Conservation (phyloP, 2,888 invertebrate species). For the Chaetoderma sp. region DNA sequence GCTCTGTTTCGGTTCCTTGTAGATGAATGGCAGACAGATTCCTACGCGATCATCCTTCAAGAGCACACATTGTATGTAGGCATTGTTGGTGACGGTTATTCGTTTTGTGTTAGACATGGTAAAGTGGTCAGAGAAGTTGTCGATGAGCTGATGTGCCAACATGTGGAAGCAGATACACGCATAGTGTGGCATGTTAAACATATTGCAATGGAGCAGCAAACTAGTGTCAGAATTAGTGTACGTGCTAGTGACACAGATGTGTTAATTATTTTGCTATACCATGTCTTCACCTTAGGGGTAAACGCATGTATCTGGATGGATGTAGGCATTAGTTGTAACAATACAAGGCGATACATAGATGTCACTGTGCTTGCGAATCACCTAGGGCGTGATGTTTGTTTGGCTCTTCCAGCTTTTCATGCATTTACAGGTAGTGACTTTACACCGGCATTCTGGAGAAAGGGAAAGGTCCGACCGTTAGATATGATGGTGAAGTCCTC, state of each 20-base stretch:
- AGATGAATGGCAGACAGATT: background rate
- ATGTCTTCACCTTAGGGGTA: no score
- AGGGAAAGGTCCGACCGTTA: slow-evolving; percentile 15
- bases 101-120: slow-evolving; percentile 2
- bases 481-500: background rate
- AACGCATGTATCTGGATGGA: no score
- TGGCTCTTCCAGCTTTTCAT: slow-evolving; percentile 3
- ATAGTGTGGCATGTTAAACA: slow-evolving; percentile 4
- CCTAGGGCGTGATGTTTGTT: background rate
- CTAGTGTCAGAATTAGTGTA: background rate
- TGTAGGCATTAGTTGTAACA: no score
- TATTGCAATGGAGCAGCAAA: background rate
- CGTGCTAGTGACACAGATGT: slow-evolving; percentile 13
- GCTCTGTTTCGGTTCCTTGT: slow-evolving; percentile 4
- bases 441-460: slow-evolving; percentile 1
- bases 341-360: slow-evolving; percentile 1
- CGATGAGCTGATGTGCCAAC: no score
- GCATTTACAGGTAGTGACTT: slow-evolving; percentile 3
- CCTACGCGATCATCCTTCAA: background rate
- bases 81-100: background rate
- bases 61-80: background rate
- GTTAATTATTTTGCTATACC: slow-evolving; percentile 7
- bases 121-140: background rate
- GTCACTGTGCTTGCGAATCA: background rate
- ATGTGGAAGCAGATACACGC: slow-evolving; percentile 17